Evolutionary conservation across 2,888 invertebrate species (phyloP).

Genomic region (Dicyrtoma fusca): DNA sequence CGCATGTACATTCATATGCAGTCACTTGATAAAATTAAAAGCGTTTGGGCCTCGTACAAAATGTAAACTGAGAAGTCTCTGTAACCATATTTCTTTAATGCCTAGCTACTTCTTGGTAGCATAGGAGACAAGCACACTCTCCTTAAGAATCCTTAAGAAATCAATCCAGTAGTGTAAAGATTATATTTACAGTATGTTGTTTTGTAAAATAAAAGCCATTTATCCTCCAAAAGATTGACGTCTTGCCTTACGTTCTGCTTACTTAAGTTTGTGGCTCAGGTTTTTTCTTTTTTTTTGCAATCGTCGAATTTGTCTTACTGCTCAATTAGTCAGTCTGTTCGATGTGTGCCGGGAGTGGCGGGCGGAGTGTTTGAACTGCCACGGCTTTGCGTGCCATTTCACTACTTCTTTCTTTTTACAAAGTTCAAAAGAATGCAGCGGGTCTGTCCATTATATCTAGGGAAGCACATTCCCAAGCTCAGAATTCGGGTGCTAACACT

Average conservation of each 20-base stretch:
- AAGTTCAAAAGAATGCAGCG: no score
- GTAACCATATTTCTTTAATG: neutral
- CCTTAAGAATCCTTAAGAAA: neutral
- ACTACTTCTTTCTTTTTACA: conserved; percentile 4
- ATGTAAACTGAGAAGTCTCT: conserved; percentile 6
- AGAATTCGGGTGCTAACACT: conserved; percentile 31
- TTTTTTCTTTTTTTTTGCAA: conserved; percentile 6
- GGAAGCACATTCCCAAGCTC: no score
- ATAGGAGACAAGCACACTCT: neutral
- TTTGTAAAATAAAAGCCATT: conserved; percentile 13
- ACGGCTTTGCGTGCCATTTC: neutral
- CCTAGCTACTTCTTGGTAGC: neutral
- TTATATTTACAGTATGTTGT: neutral
- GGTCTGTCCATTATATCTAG: no score
- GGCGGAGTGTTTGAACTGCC: neutral
- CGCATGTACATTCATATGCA: no score
- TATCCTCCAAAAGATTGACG: conserved; percentile 6
- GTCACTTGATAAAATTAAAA: conserved; percentile 31
- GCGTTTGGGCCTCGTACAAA: conserved; percentile 13
- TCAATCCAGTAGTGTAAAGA: neutral
- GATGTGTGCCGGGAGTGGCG: conserved; percentile 15
- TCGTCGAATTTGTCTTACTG: conserved; percentile 7
- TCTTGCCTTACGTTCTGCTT: neutral
- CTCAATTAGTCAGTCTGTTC: conserved; percentile 28
- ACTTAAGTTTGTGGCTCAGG: conserved; percentile 17